Evolutionary conservation across 2,113 vertebrate genomes (phyloP).

Genomic region (Entomyzon cyanotis): DNA sequence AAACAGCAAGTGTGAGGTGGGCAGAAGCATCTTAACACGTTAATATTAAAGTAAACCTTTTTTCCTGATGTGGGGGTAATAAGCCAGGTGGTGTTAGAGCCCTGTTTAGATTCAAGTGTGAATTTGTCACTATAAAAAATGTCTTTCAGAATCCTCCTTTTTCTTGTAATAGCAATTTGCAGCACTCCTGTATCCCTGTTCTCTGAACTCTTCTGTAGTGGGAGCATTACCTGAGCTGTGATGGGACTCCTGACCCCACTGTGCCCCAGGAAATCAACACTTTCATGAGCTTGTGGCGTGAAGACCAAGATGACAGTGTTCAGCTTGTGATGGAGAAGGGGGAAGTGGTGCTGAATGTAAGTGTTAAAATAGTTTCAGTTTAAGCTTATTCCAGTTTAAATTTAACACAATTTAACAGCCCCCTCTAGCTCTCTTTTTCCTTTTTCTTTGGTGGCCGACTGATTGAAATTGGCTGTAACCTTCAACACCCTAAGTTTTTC

Average conservation of each 20-base stretch:
- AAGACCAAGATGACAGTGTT: slow-evolving; percentile 76
- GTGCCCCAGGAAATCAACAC: slow-evolving; percentile 84
- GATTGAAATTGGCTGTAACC: background rate
- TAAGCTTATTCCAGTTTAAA: background rate
- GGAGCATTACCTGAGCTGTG: slow-evolving; percentile 84
- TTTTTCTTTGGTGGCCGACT: background rate
- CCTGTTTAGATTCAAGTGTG: background rate
- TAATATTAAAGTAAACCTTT: background rate
- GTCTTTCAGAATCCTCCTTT: background rate
- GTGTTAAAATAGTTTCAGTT: background rate
- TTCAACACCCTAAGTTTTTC: background rate
- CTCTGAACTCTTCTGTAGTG: slow-evolving; percentile 75
- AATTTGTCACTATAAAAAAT: background rate
- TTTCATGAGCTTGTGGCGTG: slow-evolving; percentile 86
- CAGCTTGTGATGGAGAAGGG: slow-evolving; percentile 76
- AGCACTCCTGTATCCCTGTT: background rate
- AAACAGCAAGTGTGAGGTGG: background rate
- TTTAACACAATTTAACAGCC: background rate
- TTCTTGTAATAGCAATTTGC: background rate
- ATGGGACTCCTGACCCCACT: slow-evolving; percentile 87
- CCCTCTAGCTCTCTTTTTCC: accelerated
- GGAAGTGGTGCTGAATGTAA: slow-evolving; percentile 78
- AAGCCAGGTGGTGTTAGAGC: background rate
- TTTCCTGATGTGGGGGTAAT: background rate
- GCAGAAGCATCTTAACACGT: background rate